phyloP scores from a whole-genome alignment of 2,797 vertebrate species.

The Poeciliopsis turneri region DNA sequence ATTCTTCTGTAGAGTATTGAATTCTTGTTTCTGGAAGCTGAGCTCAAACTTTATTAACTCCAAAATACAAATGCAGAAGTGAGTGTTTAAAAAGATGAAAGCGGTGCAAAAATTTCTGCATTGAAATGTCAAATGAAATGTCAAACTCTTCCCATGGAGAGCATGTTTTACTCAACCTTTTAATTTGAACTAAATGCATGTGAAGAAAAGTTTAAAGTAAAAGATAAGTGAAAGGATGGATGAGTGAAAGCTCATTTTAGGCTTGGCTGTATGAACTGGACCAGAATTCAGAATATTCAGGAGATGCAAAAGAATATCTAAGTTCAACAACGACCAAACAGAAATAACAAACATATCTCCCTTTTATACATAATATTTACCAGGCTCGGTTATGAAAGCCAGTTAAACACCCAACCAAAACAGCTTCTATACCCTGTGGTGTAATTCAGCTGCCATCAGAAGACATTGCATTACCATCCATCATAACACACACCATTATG shows the following conservation, averaged over 20 bases:
- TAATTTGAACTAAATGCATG: background rate
- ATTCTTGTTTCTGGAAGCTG: background rate
- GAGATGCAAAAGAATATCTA: background rate
- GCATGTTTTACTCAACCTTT: background rate
- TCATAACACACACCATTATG: constrained; percentile 70
- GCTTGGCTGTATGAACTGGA: background rate
- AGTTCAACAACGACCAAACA: background rate
- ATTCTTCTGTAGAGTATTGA: background rate
- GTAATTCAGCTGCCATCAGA: constrained; percentile 60
- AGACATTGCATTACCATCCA: constrained; percentile 71
- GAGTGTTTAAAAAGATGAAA: background rate
- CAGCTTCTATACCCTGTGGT: constrained; percentile 59
- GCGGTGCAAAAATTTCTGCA: background rate
- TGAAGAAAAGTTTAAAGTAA: background rate
- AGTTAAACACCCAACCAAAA: constrained; percentile 70
- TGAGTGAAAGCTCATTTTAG: background rate
- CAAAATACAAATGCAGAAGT: background rate
- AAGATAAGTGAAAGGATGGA: background rate
- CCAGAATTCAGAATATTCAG: background rate
- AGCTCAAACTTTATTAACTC: background rate
- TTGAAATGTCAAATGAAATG: background rate
- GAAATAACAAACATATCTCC: background rate
- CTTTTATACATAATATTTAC: constrained; percentile 19
- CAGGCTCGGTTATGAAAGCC: constrained; percentile 29
- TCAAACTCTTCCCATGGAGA: background rate